Evolutionary conservation across 2,797 vertebrate species (phyloP), one percentile per base, ranked within the genome.

Genomic region (Cuniculus paca): DNA sequence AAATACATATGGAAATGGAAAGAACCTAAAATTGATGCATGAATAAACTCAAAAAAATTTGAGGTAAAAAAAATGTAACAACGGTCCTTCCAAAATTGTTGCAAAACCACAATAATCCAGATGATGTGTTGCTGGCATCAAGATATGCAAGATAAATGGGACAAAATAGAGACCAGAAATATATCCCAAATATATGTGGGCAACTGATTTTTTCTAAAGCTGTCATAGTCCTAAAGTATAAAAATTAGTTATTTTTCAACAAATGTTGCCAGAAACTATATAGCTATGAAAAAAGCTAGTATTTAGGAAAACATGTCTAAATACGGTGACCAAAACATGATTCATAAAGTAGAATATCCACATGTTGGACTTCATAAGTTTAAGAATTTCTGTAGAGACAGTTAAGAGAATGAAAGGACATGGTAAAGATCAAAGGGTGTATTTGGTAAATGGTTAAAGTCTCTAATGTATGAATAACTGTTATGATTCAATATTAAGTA

Each of bases 1-100:
- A 91, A 91, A 78, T 83, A 83, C 61, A 82, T 34, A 70, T 9
- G 45, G 48, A 93, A 90, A 10, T 60, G 14, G 34, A 70, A 93
- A 81, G 10, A 24, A 52, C 50, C 50, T 52, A 52, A 54, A 54
- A 54, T 54, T 5, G 2, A 54, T 24, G 78, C 17, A 72, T 16
- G 20, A 82, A 90, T 56, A 79, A 75, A 88, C 12, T 39, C 24
- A 58, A 14, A 65, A 52, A 50, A 90, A 68, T 20, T 24, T 39
- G 6, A 24, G 20, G n/a, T 6, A 34, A 17, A 10, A 54, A 54
- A 52, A 42, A 16, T 36, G 48, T 75, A 28, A 65, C 24, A 26
- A 48, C 45, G 3, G n/a, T 22, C 8, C n/a, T 39, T 77, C 31
- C 20, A 88, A 91, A 91, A 54, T 39, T 26, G 14, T 78, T 81